Percentiles rank a stretch among this genome's conserved stretches.
Conservation (phyloP, 2,797 vertebrate species). For the Octomys mimax region DNA sequence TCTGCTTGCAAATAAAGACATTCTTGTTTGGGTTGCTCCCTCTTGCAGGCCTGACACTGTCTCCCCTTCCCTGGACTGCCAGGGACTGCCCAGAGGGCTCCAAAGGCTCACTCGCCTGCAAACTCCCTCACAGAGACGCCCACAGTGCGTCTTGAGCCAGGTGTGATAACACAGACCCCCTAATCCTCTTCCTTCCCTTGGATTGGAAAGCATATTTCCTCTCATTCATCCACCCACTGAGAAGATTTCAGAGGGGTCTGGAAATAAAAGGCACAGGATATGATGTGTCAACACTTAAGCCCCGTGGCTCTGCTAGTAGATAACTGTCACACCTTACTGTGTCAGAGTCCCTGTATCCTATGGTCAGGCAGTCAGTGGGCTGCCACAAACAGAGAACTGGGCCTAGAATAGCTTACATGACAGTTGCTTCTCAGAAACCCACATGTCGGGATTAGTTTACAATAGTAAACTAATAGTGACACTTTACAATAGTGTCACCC, state of each 20-base stretch:
- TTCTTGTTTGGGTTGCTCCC: not conserved
- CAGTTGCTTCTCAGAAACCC: not conserved
- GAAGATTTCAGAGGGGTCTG: slow-evolving; percentile 46
- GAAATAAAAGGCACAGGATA: slow-evolving; percentile 70
- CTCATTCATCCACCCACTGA: slow-evolving; percentile 70
- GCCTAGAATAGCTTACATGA: not conserved
- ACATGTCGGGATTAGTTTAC: not conserved
- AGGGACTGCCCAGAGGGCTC: not conserved
- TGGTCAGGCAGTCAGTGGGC: not conserved
- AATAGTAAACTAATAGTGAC: no score
- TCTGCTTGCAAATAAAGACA: not conserved
- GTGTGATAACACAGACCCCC: not conserved
- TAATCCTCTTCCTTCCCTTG: slow-evolving; percentile 72
- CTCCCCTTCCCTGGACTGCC: not conserved
- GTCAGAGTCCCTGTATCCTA: not conserved
- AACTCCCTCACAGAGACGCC: not conserved
- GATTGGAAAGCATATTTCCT: slow-evolving; percentile 62
- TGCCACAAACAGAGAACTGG: not conserved
- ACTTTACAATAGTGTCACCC: not conserved
- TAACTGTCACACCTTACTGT: not conserved
- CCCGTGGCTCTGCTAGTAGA: not conserved
- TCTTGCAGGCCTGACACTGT: not conserved
- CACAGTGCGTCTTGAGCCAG: not conserved
- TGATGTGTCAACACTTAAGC: slow-evolving; percentile 15
- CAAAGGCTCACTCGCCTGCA: not conserved